Conservation (phyloP, 2,888 invertebrate genomes). For the Dynastes hyllus region DNA sequence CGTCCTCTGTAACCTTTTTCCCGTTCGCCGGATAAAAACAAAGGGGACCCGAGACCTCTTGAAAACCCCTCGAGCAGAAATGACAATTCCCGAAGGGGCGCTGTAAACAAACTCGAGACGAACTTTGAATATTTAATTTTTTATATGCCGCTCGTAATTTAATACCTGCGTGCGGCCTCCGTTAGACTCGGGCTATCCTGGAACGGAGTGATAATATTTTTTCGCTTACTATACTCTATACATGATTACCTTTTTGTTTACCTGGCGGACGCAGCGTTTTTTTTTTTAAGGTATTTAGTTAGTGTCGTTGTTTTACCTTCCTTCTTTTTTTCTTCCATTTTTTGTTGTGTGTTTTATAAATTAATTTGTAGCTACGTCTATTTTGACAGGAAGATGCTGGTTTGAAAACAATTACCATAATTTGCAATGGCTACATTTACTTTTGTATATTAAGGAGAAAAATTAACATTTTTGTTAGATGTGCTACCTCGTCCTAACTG, state of each 20-base stretch:
- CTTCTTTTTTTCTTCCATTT: background rate
- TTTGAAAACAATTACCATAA: too few relatives aligned
- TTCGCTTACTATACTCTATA: slow-evolving; percentile 15
- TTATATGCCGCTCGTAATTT: slow-evolving; percentile 25
- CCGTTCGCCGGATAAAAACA: slow-evolving; percentile 29
- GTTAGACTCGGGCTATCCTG: background rate
- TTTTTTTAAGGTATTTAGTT: slow-evolving; percentile 13
- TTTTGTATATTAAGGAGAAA: too few relatives aligned
- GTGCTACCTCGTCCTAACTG: too few relatives aligned
- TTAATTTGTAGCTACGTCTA: too few relatives aligned
- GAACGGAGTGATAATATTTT: slow-evolving; percentile 33
- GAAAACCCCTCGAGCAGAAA: slow-evolving; percentile 41
- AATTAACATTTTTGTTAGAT: too few relatives aligned
- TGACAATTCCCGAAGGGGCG: slow-evolving; percentile 41
- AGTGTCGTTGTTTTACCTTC: background rate
- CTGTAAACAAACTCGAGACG: slow-evolving; percentile 46
- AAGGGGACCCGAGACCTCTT: slow-evolving; percentile 2
- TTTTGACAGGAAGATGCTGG: too few relatives aligned
- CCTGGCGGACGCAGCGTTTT: background rate
- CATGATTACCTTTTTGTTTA: slow-evolving; percentile 11
- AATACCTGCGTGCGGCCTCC: slow-evolving; percentile 9
- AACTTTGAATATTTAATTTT: slow-evolving; percentile 48
- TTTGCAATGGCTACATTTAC: too few relatives aligned
- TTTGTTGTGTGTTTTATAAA: background rate
- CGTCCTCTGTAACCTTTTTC: slow-evolving; percentile 20